These are phyloP conservation scores for Astyanax mexicanus DNA, from an alignment of 2,797 vertebrate genomes.

Conservation along the genomic window DNA sequence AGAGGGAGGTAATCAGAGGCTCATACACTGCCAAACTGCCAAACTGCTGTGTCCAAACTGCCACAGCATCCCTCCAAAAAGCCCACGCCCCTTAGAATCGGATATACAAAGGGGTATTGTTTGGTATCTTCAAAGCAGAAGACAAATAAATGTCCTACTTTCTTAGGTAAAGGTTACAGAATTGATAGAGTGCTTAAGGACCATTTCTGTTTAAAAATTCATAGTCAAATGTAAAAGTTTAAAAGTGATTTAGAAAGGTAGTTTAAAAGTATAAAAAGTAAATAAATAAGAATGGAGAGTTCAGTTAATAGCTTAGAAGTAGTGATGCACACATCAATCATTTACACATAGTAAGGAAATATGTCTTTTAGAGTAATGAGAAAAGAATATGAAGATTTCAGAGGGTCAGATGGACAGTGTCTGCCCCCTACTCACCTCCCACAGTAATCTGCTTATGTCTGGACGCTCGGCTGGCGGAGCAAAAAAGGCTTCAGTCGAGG, in stretches of 20 bases:
- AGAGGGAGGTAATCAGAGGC: conserved; percentile 64
- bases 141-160: no score
- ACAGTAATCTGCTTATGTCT: conserved; percentile 78
- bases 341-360: background rate
- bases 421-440: conserved; percentile 39
- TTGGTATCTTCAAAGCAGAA: no score
- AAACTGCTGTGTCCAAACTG: conserved; percentile 53
- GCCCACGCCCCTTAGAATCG: background rate
- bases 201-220: background rate
- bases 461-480: conserved; percentile 43
- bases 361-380: no score
- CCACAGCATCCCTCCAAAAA: conserved; percentile 29
- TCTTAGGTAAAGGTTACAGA: no score
- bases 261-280: no score
- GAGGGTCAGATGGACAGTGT: conserved; percentile 56
- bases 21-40: conserved; percentile 52
- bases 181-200: no score
- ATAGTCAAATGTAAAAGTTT: no score
- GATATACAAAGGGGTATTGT: no score
- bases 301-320: no score
- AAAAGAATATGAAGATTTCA: background rate
- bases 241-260: no score
- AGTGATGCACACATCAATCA: no score
- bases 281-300: no score
- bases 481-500: conserved; percentile 21